A percentile compares a stretch with the other conserved stretches of the same genome.
Conservation (phyloP, 2,797 vertebrate species). For the Manis javanica region DNA sequence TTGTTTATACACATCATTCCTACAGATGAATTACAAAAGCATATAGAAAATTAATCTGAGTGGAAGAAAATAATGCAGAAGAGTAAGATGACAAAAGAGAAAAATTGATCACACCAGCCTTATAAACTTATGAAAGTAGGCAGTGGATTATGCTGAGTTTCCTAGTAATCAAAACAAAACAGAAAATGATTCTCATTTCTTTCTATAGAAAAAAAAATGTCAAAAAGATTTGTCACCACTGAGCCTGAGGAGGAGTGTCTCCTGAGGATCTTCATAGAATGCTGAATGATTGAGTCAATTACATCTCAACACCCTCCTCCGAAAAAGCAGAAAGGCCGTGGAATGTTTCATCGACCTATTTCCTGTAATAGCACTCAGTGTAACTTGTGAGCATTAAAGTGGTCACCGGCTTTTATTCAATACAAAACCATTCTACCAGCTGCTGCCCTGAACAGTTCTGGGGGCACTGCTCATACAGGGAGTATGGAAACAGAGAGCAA, state of each 20-base stretch:
- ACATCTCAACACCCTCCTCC: neutral
- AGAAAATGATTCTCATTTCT: neutral
- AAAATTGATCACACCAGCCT: neutral
- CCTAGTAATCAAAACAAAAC: constrained; percentile 3
- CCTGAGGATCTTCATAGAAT: neutral
- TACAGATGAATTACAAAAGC: neutral
- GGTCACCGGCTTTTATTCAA: neutral
- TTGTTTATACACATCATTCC: neutral
- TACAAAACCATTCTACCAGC: neutral
- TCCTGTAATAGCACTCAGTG: constrained; percentile 4
- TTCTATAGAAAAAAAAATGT: neutral
- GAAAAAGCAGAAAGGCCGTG: neutral
- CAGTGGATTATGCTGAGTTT: neutral
- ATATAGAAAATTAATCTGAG: neutral
- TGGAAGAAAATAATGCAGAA: constrained; percentile 11
- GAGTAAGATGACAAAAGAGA: neutral
- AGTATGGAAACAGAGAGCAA: neutral
- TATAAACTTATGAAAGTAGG: neutral
- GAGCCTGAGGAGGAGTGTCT: neutral
- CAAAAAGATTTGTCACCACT: neutral
- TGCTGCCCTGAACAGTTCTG: neutral
- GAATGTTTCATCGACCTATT: neutral
- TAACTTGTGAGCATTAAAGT: neutral
- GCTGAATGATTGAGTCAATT: neutral
- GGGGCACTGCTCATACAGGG: neutral